These are phyloP conservation scores for Parazoanthus atlanticus DNA, from an alignment of 92 coral and sea anemone genomes.

Conservation along the genomic window DNA sequence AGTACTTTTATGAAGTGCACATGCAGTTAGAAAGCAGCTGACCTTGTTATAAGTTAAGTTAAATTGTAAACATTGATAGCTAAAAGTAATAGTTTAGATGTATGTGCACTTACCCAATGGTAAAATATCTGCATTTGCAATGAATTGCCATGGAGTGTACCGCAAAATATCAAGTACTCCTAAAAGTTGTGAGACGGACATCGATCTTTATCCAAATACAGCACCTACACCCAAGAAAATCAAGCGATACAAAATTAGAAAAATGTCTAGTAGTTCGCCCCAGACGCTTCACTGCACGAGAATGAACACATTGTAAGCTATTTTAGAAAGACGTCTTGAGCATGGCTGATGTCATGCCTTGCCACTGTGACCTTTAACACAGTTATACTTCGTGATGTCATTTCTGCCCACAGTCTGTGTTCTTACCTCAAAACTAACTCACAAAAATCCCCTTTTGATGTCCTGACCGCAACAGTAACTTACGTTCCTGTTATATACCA, in stretches of 20 bases:
- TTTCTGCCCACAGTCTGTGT: not conserved
- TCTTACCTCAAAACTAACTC: not conserved
- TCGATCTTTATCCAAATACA: not conserved
- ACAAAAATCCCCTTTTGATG: not conserved
- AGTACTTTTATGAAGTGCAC: not conserved
- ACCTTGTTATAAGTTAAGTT: no score
- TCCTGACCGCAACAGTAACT: not conserved
- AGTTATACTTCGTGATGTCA: not conserved
- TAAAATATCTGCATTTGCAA: not conserved
- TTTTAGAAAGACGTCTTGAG: not conserved
- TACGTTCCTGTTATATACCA: not conserved
- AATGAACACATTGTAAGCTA: not conserved
- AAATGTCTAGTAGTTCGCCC: not conserved
- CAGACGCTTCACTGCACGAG: not conserved
- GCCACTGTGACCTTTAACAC: not conserved
- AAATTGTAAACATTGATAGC: not conserved
- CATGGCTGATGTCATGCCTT: not conserved
- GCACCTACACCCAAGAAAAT: not conserved
- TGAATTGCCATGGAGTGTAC: not conserved
- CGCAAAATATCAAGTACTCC: not conserved
- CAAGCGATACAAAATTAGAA: not conserved
- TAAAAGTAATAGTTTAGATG: not conserved
- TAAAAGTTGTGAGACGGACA: not conserved
- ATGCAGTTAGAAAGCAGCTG: not conserved
- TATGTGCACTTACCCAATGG: not conserved